Percentiles rank a stretch among this genome's conserved stretches.
Conservation (phyloP, 2,888 invertebrate genomes). For the Caenorhabditis doughertyi region DNA sequence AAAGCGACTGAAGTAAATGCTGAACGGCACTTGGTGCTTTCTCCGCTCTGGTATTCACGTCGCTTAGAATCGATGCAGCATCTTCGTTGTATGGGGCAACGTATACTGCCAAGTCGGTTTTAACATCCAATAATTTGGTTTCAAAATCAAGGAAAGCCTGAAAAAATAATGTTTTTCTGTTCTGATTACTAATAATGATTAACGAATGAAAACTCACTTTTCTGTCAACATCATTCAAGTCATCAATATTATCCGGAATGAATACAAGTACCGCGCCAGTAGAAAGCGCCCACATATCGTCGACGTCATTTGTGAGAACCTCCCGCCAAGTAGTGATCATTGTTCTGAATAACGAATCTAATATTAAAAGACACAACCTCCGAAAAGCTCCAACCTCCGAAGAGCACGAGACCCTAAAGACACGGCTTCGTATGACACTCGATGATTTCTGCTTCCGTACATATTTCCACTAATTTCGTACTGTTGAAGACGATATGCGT, state of each 20-base stretch:
- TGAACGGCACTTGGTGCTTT: conserved; percentile 71
- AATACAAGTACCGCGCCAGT: conserved; percentile 81
- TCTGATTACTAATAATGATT: too few relatives aligned
- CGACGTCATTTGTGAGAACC: conserved; percentile 72
- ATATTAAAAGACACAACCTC: too few relatives aligned
- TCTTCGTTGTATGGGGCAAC: conserved; percentile 68
- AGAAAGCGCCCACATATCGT: conserved; percentile 68
- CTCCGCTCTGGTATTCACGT: conserved; percentile 41
- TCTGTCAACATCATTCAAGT: conserved; percentile 68
- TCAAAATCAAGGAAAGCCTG: conserved; percentile 76
- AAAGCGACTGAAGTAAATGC: conserved; percentile 76
- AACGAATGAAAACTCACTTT: conserved; percentile 62
- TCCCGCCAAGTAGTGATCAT: conserved; percentile 80
- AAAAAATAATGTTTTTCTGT: too few relatives aligned
- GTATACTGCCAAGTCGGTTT: conserved; percentile 79
- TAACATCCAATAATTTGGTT: conserved; percentile 61
- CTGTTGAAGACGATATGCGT: conserved; percentile 81
- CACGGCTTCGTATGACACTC: conserved; percentile 80
- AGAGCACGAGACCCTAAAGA: conserved; percentile 73
- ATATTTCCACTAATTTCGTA: conserved; percentile 78
- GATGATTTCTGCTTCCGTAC: conserved; percentile 76
- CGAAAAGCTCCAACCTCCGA: too few relatives aligned
- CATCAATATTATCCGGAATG: conserved; percentile 76
- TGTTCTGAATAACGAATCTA: conserved; percentile 72
- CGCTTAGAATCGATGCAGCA: conserved; percentile 62